Evolutionary conservation across 2,113 vertebrate species (phyloP).

Genomic region (Nicator chloris): DNA sequence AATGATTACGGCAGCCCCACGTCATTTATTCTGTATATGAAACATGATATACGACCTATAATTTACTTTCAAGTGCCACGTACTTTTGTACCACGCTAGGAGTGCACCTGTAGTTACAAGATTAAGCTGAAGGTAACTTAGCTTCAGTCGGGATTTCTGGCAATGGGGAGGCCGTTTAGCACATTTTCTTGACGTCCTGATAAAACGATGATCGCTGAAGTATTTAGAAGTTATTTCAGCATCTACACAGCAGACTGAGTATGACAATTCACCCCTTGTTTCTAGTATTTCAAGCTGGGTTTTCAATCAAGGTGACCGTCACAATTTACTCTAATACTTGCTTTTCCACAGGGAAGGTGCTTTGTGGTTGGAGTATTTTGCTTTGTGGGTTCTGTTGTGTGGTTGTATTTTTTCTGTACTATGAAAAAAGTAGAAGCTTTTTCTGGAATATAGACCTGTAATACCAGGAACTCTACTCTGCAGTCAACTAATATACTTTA

Average conservation of each 20-base stretch:
- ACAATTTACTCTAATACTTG: neutral
- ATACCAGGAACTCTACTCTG: neutral
- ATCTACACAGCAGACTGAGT: neutral
- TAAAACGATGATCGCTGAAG: constrained; percentile 27
- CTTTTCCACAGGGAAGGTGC: neutral
- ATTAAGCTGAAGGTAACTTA: constrained; percentile 47
- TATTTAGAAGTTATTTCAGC: constrained; percentile 29
- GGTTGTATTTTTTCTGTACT: neutral
- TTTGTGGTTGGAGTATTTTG: neutral
- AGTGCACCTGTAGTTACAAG: constrained; percentile 11
- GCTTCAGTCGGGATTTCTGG: constrained; percentile 47
- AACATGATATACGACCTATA: constrained; percentile 29
- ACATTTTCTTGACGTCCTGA: constrained; percentile 44
- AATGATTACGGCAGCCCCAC: constrained; percentile 56
- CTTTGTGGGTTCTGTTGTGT: neutral
- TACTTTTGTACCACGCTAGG: constrained; percentile 33
- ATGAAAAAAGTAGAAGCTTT: neutral
- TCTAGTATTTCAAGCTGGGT: neutral
- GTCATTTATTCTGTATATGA: constrained; percentile 41
- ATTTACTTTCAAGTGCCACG: constrained; percentile 17
- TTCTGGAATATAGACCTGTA: neutral
- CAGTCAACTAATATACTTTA: neutral
- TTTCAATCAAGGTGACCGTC: neutral
- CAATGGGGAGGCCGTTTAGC: constrained; percentile 47
- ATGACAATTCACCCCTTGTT: neutral